Conservation (phyloP, 2,888 invertebrate species). For the Sinopyrophorus schimmeli region DNA sequence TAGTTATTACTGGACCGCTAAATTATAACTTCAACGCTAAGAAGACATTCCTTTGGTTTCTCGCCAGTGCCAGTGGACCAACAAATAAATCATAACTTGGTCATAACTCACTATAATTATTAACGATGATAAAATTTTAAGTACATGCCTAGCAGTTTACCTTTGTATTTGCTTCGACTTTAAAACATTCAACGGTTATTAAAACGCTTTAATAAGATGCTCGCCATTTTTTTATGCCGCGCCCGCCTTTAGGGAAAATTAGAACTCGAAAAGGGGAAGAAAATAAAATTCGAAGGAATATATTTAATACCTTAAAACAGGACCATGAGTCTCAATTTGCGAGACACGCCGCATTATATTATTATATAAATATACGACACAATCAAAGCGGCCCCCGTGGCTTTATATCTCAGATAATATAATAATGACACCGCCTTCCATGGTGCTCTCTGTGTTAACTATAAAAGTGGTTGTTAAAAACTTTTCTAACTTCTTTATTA, state of each 20-base stretch:
- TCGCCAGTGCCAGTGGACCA: conserved; percentile 29
- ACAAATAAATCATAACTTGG: conserved; percentile 31
- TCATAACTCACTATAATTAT: conserved; percentile 31
- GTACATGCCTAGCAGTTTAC: conserved; percentile 9
- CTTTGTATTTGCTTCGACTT: conserved; percentile 4
- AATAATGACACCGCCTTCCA: conserved; percentile 48
- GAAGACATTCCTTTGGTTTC: conserved; percentile 38
- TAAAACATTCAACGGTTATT: too few relatives aligned
- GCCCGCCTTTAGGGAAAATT: not conserved
- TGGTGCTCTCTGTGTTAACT: conserved; percentile 46
- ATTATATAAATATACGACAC: conserved; percentile 47
- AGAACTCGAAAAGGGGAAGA: conserved; percentile 8
- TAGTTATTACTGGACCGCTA: conserved; percentile 35
- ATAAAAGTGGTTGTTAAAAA: conserved; percentile 44
- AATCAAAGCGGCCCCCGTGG: conserved; percentile 43
- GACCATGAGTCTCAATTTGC: conserved; percentile 47
- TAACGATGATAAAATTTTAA: conserved; percentile 30
- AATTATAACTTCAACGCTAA: conserved; percentile 36
- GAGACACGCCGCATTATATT: conserved; percentile 41
- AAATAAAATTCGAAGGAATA: conserved; percentile 31
- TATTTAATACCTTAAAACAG: conserved; percentile 38
- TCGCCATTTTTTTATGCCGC: not conserved
- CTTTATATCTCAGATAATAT: conserved; percentile 43
- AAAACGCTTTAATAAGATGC: too few relatives aligned
- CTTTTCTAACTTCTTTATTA: conserved; percentile 40